These are phyloP conservation scores for Magallana gigas DNA, from an alignment of 1,140 invertebrate species.

Conservation along the genomic window DNA sequence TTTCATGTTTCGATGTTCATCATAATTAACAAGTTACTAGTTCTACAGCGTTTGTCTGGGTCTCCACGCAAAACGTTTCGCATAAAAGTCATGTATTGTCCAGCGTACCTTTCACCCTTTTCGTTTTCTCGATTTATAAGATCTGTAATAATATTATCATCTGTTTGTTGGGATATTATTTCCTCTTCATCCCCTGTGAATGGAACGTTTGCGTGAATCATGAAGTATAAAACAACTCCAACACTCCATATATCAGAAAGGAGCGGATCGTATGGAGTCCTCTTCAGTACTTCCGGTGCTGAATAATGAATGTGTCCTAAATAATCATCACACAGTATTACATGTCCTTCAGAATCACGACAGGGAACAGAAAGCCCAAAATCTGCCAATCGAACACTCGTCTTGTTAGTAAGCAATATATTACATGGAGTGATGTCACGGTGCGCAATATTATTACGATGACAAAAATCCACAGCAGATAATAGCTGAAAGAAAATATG, in stretches of 20 bases:
- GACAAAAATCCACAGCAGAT: constrained; percentile 51
- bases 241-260: constrained; percentile 56
- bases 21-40: not conserved
- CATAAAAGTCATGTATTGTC: not conserved
- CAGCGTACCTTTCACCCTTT: not conserved
- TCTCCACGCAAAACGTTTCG: not conserved
- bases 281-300: constrained; percentile 51
- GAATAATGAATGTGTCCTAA: constrained; percentile 52
- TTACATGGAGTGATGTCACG: constrained; percentile 59
- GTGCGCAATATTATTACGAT: constrained; percentile 51
- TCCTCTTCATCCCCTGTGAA: constrained; percentile 48
- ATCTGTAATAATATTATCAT: not conserved
- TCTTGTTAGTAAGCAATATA: constrained; percentile 36
- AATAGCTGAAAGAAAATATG: constrained; percentile 47
- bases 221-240: constrained; percentile 50
- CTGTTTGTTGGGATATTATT: constrained; percentile 46
- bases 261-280: constrained; percentile 42
- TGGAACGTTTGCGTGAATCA: constrained; percentile 40
- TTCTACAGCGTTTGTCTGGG: not conserved
- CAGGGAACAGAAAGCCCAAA: constrained; percentile 54
- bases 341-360: constrained; percentile 19
- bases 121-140: not conserved
- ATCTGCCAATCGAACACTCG: constrained; percentile 53
- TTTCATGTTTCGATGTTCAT: not conserved
- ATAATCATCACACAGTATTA: constrained; percentile 53